Evolutionary conservation across 2,888 invertebrate species (phyloP), one percentile per base, ranked within the genome.

Genomic region (Chrysodeixis includens): DNA sequence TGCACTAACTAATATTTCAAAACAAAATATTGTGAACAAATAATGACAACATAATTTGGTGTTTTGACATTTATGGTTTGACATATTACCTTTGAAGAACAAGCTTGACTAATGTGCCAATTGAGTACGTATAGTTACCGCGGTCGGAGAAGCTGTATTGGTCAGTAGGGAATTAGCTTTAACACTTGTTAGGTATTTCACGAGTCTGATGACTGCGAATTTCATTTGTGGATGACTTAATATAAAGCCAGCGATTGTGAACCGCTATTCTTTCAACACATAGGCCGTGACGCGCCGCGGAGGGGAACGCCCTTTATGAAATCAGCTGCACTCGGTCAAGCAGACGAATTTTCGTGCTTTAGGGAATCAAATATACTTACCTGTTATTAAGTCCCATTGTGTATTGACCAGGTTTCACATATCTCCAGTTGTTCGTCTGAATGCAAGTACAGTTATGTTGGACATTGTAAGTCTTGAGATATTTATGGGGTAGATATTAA

Each of bases 241-340:
- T 35, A 35, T 35, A 14, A 35, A 35, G 12, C 3, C 35, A 1
- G 1, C 35, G 35, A 4, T 35, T 8, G 2, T n/a, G 20, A 70
- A 68, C 62, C 86, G 87, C 86, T 78, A 4, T 35, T 51, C 70
- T 79, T 87, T 86, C 76, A 55, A 88, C 55, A 66, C 85, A 84
- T 86, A 74, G 61, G 72, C 76, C 82, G 79, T 73, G 75, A 77
- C 82, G 83, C 79, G 84, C 82, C 77, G 71, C 84, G 83, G 85
- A 91, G 93, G 93, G 93, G 92, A 93, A 93, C 92, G 93, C 93
- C 92, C 93, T 93, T 90, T 90, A 92, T 89, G 88, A 92, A 92
- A 92, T 92, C 92, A 89, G 89, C 89, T 89, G 88, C 88, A 88
- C 84, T 88, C 86, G 91, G 92, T 91, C 90, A 91, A 88, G 83